Base-by-base conservation (phyloP, 2,888 invertebrate species). In the Oxyscelio sp. region DNA sequence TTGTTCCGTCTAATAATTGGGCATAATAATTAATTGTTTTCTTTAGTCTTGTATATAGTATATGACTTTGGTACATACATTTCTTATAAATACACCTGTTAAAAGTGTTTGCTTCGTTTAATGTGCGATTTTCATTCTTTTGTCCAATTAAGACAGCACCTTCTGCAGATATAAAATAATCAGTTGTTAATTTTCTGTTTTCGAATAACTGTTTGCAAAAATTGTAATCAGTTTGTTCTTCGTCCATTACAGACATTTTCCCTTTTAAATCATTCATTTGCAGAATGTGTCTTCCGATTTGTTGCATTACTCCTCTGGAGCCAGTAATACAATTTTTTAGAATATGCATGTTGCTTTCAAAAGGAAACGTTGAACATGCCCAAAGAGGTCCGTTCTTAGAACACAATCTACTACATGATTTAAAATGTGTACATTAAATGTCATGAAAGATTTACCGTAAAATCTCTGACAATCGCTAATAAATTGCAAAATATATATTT, bases 401-500 rank as follows among this genome's bases (percentile, higher is more conserved):
- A 83, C 71, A 43, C 50, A 52, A 0, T 83, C 43, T 4, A 65
- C 58, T 13, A 71, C 19, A 24, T 83, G 82, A n/a, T 22, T 17
- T 17, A 83, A 31, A 9, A 43, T 65, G 21, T 82, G 82, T 1
- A 73, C 61, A 45, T 83, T 83, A 56, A 43, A 83, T 5, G 22
- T 27, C 83, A 79, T 79, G 13, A 54, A 68, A 24, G 31, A 22
- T 22, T 59, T 24, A 0, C 77, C 83, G 15, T 79, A 83, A 6
- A 68, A 59, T 3, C 13, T 5, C 38, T 85, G 71, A 34, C 66
- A 71, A 8, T 75, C 79, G 13, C 34, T 45, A 11, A 80, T 59
- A 75, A 83, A 85, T 40, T 40, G n/a, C 0, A 66, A 21, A 1
- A 83, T 24, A 70, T 83, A 31, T 11, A 63, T 70, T 63, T 86